phyloP scores from a whole-genome alignment of 1,140 invertebrate genomes.

The Drosophila obscura region DNA sequence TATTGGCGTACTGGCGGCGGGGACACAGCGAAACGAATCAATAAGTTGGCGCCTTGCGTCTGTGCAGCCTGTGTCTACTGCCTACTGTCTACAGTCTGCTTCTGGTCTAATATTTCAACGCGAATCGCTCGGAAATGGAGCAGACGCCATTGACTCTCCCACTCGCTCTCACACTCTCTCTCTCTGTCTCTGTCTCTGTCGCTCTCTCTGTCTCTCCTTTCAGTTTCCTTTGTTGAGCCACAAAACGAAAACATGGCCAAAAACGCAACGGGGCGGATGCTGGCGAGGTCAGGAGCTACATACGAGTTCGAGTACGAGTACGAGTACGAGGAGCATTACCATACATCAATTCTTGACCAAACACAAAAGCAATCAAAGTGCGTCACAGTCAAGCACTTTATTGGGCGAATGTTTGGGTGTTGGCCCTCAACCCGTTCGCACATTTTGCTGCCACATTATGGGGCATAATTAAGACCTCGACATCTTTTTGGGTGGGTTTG shows the following conservation, averaged over 20 bases:
- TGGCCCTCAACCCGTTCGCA: conserved; percentile 27
- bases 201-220: conserved; percentile 23
- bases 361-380: conserved; percentile 13
- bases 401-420: conserved; percentile 14
- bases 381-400: conserved; percentile 20
- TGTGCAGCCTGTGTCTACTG: conserved; percentile 73
- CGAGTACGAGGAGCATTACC: conserved; percentile 11
- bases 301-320: background rate
- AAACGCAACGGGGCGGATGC: conserved; percentile 25
- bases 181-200: conserved; percentile 1
- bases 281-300: conserved; percentile 58
- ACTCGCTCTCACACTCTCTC: too few species aligned
- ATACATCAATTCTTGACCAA: conserved; percentile 52
- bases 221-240: conserved; percentile 13
- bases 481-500: conserved; percentile 39
- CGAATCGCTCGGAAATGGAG: conserved; percentile 63
- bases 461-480: conserved; percentile 37
- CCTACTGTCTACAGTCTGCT: conserved; percentile 37
- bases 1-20: conserved; percentile 2
- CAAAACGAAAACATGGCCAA: background rate
- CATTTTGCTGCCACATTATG: conserved; percentile 52
- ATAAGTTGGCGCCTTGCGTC: conserved; percentile 81
- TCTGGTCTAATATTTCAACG: conserved; percentile 75
- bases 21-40: conserved; percentile 57
- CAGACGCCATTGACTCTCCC: conserved; percentile 12